These are phyloP conservation scores for Netta rufina DNA, from an alignment of 2,797 vertebrate genomes.

Conservation along the genomic window DNA sequence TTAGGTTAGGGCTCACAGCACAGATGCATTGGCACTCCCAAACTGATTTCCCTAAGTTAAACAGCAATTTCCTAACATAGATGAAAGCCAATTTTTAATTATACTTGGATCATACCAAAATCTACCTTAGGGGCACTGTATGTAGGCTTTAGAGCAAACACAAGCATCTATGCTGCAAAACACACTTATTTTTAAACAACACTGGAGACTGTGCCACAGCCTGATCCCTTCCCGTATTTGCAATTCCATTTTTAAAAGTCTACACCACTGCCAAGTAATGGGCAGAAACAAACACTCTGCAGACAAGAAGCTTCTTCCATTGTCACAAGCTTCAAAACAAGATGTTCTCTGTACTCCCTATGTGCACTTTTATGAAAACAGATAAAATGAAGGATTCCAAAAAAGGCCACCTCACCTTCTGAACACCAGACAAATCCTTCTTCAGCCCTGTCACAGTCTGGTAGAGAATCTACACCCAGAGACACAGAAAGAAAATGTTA, in stretches of 20 bases:
- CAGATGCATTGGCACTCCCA: background rate
- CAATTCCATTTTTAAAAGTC: background rate
- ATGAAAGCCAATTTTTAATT: slow-evolving; percentile 43
- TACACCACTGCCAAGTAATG: background rate
- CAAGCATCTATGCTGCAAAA: background rate
- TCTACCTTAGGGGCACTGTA: background rate
- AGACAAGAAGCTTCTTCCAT: background rate
- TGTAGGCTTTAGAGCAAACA: background rate
- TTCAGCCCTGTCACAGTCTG: slow-evolving; percentile 93
- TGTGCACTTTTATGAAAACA: background rate
- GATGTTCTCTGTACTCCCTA: background rate
- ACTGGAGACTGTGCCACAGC: background rate
- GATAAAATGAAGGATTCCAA: background rate
- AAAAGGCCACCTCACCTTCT: slow-evolving; percentile 81
- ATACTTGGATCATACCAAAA: background rate
- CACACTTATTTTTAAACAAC: background rate
- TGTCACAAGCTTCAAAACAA: background rate
- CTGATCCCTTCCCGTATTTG: background rate
- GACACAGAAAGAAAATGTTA: background rate
- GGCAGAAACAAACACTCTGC: background rate
- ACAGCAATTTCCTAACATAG: background rate
- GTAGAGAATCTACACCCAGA: slow-evolving; percentile 87
- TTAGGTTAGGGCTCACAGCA: background rate
- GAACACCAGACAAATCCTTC: slow-evolving; percentile 94
- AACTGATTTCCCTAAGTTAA: slow-evolving; percentile 9